These are phyloP conservation scores for Drosophila sproati DNA, from an alignment of 1,140 invertebrate species.

Conservation along the genomic window DNA sequence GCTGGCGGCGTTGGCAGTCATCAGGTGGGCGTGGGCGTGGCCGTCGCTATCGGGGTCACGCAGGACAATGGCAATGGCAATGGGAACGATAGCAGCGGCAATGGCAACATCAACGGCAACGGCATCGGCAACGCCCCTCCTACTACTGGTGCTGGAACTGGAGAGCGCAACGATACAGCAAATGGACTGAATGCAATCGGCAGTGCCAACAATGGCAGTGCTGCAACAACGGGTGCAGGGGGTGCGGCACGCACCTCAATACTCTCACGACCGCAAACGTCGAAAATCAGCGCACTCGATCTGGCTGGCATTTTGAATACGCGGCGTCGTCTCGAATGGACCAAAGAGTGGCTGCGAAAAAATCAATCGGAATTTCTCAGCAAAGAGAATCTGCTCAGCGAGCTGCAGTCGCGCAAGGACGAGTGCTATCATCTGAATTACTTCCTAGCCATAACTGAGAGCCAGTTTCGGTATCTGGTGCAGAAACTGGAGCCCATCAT, in stretches of 20 bases:
- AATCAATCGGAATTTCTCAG: conserved; percentile 78
- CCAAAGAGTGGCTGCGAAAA: conserved; percentile 81
- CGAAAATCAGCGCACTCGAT: conserved; percentile 77
- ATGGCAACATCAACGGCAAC: conserved; percentile 26
- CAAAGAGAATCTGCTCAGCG: conserved; percentile 77
- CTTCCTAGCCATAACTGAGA: conserved; percentile 82
- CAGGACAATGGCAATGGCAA: conserved; percentile 70
- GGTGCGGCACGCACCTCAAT: conserved; percentile 72
- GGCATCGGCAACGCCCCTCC: conserved; percentile 54
- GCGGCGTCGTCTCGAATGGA: conserved; percentile 75
- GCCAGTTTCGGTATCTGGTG: conserved; percentile 78
- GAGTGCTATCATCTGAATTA: conserved; percentile 83
- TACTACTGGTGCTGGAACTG: conserved; percentile 15
- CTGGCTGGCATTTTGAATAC: conserved; percentile 79
- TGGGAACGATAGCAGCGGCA: conserved; percentile 25
- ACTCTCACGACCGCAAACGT: conserved; percentile 66
- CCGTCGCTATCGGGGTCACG: conserved; percentile 66
- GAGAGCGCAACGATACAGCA: conserved; percentile 41
- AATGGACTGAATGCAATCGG: conserved; percentile 28
- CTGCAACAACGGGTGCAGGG: conserved; percentile 38
- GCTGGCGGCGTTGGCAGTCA: conserved; percentile 49
- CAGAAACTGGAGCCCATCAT: conserved; percentile 79
- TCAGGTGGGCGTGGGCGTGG: conserved; percentile 72
- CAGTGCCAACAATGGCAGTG: background rate
- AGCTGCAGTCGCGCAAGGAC: conserved; percentile 78